Base-by-base conservation (phyloP, 1,140 invertebrate species). In the Hirudo medicinalis region DNA sequence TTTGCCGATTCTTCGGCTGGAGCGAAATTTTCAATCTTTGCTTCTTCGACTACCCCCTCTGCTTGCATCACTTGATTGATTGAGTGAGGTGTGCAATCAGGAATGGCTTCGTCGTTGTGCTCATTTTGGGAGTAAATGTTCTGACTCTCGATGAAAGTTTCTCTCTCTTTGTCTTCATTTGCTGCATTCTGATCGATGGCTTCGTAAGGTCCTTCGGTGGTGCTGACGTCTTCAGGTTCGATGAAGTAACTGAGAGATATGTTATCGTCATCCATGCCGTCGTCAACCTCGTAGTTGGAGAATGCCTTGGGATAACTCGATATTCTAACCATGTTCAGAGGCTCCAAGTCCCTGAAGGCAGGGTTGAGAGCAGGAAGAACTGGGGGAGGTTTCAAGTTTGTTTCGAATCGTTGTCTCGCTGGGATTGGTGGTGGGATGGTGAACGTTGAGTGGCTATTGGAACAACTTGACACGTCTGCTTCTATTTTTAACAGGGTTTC, bases 131-230 rank as follows among this genome's bases (percentile, higher is more conserved):
- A 49, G 15, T 49, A 49, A 49, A 32, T 63, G 19, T 63, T 32
- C 57, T 25, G 29, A 63, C 19, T 63, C 13, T 22, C 20, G 20
- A 63, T 32, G 11, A 63, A 63, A 8, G 22, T 32, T 63, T 63
- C 57, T 32, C 22, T 32, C 19, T 25, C 22, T 63, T 63, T 22
- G 57, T 63, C 29, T 63, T 63, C 57, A 63, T 63, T 63, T 15
- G 57, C 29, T 63, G 57, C 57, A 22, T 22, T 63, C 22, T 32
- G 22, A 32, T 63, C 57, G 20, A 70, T 43, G n/a, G 69, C 43
- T 70, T 70, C 69, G 69, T 70, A 70, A 13, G 69, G 43, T 2
- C 53, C 69, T 49, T 70, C 69, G 13, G 43, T 17, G 4, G 40
- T 49, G 22, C 32, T n/a, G 19, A 43, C 49, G 25, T 40, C 49